These are phyloP conservation scores for Unio delphinus DNA, from an alignment of 2,888 invertebrate genomes.

Conservation along the genomic window DNA sequence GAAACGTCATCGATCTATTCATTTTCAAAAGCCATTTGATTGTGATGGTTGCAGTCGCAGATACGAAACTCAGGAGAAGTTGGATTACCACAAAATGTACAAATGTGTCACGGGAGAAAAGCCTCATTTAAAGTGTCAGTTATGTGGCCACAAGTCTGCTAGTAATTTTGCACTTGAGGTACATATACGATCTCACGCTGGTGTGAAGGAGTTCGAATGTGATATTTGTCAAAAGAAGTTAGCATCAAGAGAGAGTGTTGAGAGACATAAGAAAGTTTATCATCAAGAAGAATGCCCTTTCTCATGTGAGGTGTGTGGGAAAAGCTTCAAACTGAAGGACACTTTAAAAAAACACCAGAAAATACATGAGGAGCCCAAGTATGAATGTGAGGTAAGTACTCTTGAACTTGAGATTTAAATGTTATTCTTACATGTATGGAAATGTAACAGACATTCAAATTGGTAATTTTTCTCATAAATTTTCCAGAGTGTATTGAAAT, in stretches of 20 bases:
- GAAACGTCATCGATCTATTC: conserved; percentile 4
- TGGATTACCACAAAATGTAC: conserved; percentile 5
- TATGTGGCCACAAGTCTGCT: conserved; percentile 15
- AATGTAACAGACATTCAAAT: too few species aligned
- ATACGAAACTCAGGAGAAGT: conserved; percentile 1
- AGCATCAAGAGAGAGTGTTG: conserved; percentile 21
- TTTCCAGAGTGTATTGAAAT: too few species aligned
- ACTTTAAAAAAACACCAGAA: conserved; percentile 26
- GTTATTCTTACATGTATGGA: background rate
- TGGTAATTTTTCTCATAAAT: too few species aligned
- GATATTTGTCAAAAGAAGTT: conserved; percentile 21
- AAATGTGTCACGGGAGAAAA: conserved; percentile 3
- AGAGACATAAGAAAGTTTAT: conserved; percentile 18
- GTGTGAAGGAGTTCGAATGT: conserved; percentile 16
- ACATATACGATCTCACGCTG: conserved; percentile 24
- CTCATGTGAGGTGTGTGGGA: conserved; percentile 17
- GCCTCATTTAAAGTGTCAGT: conserved; percentile 18
- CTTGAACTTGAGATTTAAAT: background rate
- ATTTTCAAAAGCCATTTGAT: conserved; percentile 1
- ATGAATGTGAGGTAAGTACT: conserved; percentile 25
- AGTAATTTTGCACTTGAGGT: conserved; percentile 13
- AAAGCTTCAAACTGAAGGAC: conserved; percentile 27
- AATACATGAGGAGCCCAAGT: conserved; percentile 24
- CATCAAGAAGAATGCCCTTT: conserved; percentile 23
- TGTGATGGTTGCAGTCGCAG: conserved; percentile 3